phyloP scores from a whole-genome alignment of 2,113 vertebrate genomes.

The Apteryx owenii region DNA sequence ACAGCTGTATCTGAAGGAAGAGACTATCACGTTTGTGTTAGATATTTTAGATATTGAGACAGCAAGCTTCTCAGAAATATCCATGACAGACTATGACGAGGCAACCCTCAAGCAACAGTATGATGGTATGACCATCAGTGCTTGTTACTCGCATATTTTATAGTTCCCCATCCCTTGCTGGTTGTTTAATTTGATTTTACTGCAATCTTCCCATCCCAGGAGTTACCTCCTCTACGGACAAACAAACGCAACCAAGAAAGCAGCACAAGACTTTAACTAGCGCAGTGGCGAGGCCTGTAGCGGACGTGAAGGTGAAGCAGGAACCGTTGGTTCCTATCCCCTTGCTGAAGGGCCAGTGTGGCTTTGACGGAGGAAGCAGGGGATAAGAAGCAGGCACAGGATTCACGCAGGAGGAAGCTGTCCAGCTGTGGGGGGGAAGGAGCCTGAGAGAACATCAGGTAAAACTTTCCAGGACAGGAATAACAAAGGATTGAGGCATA shows the following conservation, averaged over 20 bases:
- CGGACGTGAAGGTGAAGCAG: background rate
- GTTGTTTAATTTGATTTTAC: background rate
- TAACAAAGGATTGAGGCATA: too few species aligned
- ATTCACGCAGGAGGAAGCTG: too few species aligned
- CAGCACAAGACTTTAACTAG: background rate
- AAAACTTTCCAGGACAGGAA: too few species aligned
- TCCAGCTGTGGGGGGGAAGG: too few species aligned
- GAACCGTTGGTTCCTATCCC: too few species aligned
- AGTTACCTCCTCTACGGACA: background rate
- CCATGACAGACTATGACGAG: fast-evolving
- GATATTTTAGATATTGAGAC: background rate
- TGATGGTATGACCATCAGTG: too few species aligned
- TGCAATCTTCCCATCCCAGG: too few species aligned
- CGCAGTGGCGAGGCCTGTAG: background rate
- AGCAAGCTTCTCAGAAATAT: background rate
- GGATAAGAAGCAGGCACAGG: background rate
- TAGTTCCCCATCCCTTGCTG: background rate
- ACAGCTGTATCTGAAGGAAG: background rate
- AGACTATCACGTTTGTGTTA: background rate
- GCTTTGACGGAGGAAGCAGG: background rate
- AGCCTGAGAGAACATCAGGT: too few species aligned
- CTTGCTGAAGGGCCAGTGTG: background rate
- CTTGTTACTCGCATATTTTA: background rate
- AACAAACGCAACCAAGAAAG: background rate
- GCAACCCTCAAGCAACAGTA: fast-evolving